Evolutionary conservation across 2,113 vertebrate species (phyloP).

Genomic region (Thamnophis sirtalis): DNA sequence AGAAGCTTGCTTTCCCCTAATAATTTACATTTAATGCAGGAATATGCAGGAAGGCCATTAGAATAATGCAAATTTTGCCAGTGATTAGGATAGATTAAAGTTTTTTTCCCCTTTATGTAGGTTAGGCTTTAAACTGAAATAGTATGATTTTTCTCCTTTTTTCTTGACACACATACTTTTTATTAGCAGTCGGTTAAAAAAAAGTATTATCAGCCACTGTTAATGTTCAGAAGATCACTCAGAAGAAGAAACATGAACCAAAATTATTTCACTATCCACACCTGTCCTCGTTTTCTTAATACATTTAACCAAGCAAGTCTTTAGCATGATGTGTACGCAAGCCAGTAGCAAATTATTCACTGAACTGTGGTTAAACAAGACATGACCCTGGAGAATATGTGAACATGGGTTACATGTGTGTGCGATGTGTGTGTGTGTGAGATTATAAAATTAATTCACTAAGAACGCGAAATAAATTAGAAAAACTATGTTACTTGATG

Average conservation of each 20-base stretch:
- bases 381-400: neutral
- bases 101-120: neutral
- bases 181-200: neutral
- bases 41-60: neutral
- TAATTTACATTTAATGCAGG: neutral
- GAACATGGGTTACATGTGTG: neutral
- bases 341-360: neutral
- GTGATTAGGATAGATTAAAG: neutral
- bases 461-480: neutral
- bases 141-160: neutral
- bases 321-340: neutral
- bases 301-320: neutral
- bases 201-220: slow-evolving; percentile 35
- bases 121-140: neutral
- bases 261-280: neutral
- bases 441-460: neutral
- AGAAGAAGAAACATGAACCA: neutral
- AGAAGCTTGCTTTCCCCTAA: neutral
- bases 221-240: slow-evolving; percentile 18
- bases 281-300: neutral
- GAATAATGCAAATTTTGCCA: neutral
- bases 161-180: neutral
- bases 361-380: neutral
- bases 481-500: neutral
- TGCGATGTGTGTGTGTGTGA: neutral